Percentiles rank a stretch among this genome's conserved stretches.
Conservation (phyloP, 2,888 invertebrate genomes). For the Latrodectus elegans region DNA sequence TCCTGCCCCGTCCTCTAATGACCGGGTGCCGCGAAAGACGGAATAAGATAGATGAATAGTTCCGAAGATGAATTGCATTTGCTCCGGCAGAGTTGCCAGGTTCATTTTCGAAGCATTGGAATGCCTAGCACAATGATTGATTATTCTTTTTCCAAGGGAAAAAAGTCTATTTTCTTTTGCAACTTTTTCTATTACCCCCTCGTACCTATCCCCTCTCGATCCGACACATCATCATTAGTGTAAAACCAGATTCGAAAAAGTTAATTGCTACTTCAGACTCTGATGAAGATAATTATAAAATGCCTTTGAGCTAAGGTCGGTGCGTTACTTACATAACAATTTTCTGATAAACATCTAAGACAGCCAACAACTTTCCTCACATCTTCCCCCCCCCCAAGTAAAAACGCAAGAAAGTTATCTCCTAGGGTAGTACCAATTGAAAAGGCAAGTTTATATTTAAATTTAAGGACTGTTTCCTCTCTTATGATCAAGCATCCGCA, state of each 20-base stretch:
- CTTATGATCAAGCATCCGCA: too few relatives aligned
- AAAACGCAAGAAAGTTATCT: too few relatives aligned
- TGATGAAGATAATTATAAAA: slow-evolving; percentile 55
- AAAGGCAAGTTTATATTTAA: too few relatives aligned
- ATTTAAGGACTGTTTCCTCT: too few relatives aligned
- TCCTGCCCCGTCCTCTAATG: slow-evolving; percentile 46
- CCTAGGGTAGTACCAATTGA: too few relatives aligned
- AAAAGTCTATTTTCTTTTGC: slow-evolving; percentile 60
- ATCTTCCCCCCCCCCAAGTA: too few relatives aligned
- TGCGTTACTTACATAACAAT: slow-evolving; percentile 8
- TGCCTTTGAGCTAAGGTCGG: slow-evolving; percentile 15
- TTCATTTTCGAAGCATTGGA: slow-evolving; percentile 57
- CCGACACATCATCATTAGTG: slow-evolving; percentile 46
- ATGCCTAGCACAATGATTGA: slow-evolving; percentile 57
- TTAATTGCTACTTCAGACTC: slow-evolving; percentile 51
- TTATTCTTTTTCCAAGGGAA: slow-evolving; percentile 42
- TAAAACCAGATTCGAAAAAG: slow-evolving; percentile 62
- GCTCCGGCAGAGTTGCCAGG: slow-evolving; percentile 64
- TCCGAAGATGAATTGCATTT: slow-evolving; percentile 67
- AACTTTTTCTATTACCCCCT: slow-evolving; percentile 7
- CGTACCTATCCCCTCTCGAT: slow-evolving; percentile 14
- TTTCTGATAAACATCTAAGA: neutral
- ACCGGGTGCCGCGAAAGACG: slow-evolving; percentile 62
- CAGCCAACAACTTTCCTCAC: too few relatives aligned
- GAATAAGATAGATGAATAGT: slow-evolving; percentile 62